Evolutionary conservation across 2,888 invertebrate genomes (phyloP).

Genomic region (Salticus scenicus): DNA sequence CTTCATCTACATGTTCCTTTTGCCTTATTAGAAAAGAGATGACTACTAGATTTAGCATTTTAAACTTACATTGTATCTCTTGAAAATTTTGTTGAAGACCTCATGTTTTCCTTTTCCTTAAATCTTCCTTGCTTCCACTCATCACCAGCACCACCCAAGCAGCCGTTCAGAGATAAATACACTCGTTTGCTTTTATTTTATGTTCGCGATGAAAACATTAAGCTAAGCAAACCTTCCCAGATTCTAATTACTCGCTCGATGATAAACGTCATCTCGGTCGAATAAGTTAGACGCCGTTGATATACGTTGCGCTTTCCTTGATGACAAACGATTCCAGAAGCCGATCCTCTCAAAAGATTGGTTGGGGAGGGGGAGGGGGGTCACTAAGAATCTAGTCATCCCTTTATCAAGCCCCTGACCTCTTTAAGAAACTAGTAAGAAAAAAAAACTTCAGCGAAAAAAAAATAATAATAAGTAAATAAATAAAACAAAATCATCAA

Average conservation of each 20-base stretch:
- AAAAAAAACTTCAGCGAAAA: neutral
- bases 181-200: slow-evolving; percentile 27
- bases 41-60: too few species aligned
- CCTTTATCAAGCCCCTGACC: slow-evolving; percentile 51
- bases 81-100: neutral
- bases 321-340: slow-evolving; percentile 40
- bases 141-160: slow-evolving; percentile 41
- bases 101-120: neutral
- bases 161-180: slow-evolving; percentile 1
- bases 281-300: slow-evolving; percentile 30
- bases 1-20: too few species aligned
- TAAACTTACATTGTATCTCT: too few species aligned
- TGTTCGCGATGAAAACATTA: slow-evolving; percentile 41
- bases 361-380: slow-evolving; percentile 5
- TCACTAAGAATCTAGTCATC: slow-evolving; percentile 56
- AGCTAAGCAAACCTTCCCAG: slow-evolving; percentile 36
- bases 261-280: slow-evolving; percentile 33
- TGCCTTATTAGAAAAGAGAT: too few species aligned
- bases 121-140: neutral
- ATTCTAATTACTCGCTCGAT: slow-evolving; percentile 55
- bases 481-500: slow-evolving; percentile 31
- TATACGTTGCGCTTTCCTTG: slow-evolving; percentile 28
- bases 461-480: neutral
- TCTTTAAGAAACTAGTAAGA: slow-evolving; percentile 18
- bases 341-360: slow-evolving; percentile 13